A percentile compares a stretch with the other conserved stretches of the same genome.
phyloP scores from a whole-genome alignment of 2,797 vertebrate genomes.

The Syngnathus rostellatus region DNA sequence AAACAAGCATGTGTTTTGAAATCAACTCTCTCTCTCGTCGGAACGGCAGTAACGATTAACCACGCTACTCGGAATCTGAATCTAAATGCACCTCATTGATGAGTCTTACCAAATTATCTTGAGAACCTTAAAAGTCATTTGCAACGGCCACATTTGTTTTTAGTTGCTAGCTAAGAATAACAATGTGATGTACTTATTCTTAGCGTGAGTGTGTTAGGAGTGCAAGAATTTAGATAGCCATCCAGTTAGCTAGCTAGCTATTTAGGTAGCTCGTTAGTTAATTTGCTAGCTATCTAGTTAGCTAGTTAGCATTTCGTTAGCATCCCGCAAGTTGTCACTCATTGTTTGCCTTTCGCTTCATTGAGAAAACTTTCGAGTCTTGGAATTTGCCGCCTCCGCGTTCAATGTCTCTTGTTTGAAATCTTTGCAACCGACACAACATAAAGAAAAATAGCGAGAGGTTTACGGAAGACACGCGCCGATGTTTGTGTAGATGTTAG shows the following conservation, averaged over 20 bases:
- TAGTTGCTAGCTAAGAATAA: no score
- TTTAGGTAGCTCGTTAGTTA: no score
- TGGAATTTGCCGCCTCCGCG: background rate
- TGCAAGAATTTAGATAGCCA: no score
- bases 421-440: slow-evolving; percentile 49
- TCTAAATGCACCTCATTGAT: background rate
- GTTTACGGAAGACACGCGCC: slow-evolving; percentile 13
- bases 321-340: background rate
- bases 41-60: slow-evolving; percentile 1
- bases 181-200: no score
- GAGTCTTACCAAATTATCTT: background rate
- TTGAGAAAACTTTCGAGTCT: background rate
- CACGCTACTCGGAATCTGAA: slow-evolving; percentile 2
- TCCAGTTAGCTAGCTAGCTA: no score
- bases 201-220: no score
- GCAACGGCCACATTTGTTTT: background rate
- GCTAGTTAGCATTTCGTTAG: no score
- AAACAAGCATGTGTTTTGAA: slow-evolving; percentile 2
- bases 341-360: slow-evolving; percentile 12
- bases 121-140: background rate
- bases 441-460: slow-evolving; percentile 26
- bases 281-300: no score
- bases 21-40: background rate
- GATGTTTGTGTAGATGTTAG: slow-evolving; percentile 10
- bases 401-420: slow-evolving; percentile 36